Conservation (phyloP, 2,888 invertebrate species). For the Actias luna region DNA sequence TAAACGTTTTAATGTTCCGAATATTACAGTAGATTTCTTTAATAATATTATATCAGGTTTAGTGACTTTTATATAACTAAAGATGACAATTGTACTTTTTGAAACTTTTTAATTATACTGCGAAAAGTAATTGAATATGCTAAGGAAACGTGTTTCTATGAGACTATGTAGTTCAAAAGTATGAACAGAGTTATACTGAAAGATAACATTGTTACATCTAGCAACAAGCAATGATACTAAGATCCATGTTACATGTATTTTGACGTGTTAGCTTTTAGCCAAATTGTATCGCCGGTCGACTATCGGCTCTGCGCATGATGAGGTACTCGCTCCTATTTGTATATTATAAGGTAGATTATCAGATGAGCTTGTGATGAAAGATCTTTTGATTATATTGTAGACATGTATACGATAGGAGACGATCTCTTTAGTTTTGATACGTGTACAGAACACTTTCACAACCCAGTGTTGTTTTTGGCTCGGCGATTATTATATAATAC, state of each 20-base stretch:
- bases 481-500: not conserved
- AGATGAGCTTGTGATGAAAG: constrained; percentile 16
- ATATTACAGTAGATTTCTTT: too few species aligned
- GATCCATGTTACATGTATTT: constrained; percentile 36
- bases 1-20: too few species aligned
- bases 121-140: too few species aligned
- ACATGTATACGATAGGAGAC: not conserved
- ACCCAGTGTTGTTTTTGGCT: not conserved
- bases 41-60: too few species aligned
- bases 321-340: constrained; percentile 23
- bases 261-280: constrained; percentile 52
- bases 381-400: constrained; percentile 8
- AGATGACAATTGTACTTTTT: too few species aligned
- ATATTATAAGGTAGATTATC: constrained; percentile 16
- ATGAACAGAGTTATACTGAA: not conserved
- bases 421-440: constrained; percentile 4
- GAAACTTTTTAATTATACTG: too few species aligned
- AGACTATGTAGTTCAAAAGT: too few species aligned
- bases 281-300: constrained; percentile 45
- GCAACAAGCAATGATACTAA: constrained; percentile 23
- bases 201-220: constrained; percentile 20
- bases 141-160: too few species aligned
- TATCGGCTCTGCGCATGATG: constrained; percentile 32
- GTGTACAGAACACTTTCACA: not conserved
- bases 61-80: too few species aligned